A percentile compares a stretch with the other conserved stretches of the same genome.
These are phyloP conservation scores for Acrobasis consociella DNA, from an alignment of 2,888 invertebrate species.

Conservation along the genomic window DNA sequence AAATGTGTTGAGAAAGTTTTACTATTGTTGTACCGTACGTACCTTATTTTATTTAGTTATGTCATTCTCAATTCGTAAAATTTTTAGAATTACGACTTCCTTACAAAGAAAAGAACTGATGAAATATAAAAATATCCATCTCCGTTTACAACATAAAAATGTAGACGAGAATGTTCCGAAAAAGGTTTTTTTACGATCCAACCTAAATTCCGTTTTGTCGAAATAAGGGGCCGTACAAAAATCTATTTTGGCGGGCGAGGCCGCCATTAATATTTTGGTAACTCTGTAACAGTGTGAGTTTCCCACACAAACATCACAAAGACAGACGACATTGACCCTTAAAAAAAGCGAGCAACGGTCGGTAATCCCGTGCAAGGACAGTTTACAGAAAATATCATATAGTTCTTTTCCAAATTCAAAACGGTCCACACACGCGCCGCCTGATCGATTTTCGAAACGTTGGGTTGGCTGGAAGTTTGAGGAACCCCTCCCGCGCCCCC, in stretches of 20 bases:
- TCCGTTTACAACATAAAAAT: background rate
- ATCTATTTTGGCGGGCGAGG: conserved; percentile 60
- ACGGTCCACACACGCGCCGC: conserved; percentile 71
- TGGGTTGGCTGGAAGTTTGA: conserved; percentile 52
- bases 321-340: conserved; percentile 36
- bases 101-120: conserved; percentile 2
- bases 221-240: conserved; percentile 36
- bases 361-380: conserved; percentile 32
- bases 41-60: no score
- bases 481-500: conserved; percentile 43
- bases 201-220: conserved; percentile 33
- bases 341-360: background rate
- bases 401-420: conserved; percentile 64
- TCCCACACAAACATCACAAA: conserved; percentile 37
- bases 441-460: conserved; percentile 77
- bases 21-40: background rate
- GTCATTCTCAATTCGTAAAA: background rate
- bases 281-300: conserved; percentile 41
- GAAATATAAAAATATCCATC: conserved; percentile 26
- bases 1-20: background rate
- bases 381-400: conserved; percentile 48
- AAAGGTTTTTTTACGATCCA: conserved; percentile 33
- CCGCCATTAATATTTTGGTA: conserved; percentile 65
- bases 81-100: background rate
- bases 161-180: conserved; percentile 25